Evolutionary conservation across 1,140 invertebrate genomes (phyloP).

Genomic region (Drosophila sturtevanti): DNA sequence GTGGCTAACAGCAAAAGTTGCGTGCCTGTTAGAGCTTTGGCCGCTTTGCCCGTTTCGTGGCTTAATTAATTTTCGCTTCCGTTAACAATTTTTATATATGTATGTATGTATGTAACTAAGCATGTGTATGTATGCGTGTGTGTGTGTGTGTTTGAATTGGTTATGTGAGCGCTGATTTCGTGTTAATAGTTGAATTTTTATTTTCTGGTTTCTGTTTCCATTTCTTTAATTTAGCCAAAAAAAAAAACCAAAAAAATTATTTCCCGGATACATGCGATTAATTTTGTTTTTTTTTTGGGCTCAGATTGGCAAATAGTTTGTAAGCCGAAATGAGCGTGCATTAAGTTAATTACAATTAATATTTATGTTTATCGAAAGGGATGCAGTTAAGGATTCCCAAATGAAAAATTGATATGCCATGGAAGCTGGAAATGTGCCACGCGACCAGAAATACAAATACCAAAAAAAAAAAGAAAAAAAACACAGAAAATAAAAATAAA

Average conservation of each 20-base stretch:
- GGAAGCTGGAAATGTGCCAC: neutral
- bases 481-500: neutral
- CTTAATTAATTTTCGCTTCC: conserved; percentile 81
- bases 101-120: conserved; percentile 7
- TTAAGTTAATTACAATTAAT: conserved; percentile 76
- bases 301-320: conserved; percentile 55
- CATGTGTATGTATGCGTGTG: neutral
- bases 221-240: conserved; percentile 69
- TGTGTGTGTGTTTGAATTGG: conserved; percentile 13
- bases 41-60: conserved; percentile 59
- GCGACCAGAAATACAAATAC: conserved; percentile 1
- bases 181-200: conserved; percentile 56
- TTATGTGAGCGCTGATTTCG: conserved; percentile 71
- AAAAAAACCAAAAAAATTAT: too few species aligned
- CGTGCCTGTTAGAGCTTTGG: conserved; percentile 74
- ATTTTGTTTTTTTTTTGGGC: conserved; percentile 55
- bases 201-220: conserved; percentile 2
- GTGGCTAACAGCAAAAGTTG: conserved; percentile 28
- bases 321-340: conserved; percentile 53
- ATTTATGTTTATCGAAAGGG: conserved; percentile 17
- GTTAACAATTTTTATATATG: conserved; percentile 72
- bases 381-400: conserved; percentile 4
- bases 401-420: conserved; percentile 8
- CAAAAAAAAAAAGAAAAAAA: conserved; percentile 27
- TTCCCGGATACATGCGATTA: conserved; percentile 82